These are phyloP conservation scores for Solen grandis DNA, from an alignment of 1,140 invertebrate species.

Conservation along the genomic window DNA sequence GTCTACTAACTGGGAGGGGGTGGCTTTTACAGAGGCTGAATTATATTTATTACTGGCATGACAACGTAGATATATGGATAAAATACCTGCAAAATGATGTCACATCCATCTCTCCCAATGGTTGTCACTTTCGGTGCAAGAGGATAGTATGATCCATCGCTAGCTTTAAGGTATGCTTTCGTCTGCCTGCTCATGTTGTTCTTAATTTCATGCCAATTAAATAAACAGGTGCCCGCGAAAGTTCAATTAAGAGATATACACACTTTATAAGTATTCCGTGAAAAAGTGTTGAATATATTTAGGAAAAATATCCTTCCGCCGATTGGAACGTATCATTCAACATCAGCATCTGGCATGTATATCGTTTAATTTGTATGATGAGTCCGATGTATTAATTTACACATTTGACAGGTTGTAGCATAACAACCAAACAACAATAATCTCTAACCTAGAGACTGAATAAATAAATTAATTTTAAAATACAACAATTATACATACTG, in stretches of 20 bases:
- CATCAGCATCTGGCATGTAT: no score
- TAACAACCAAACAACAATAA: constrained; percentile 68
- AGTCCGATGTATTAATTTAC: constrained; percentile 55
- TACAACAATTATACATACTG: neutral
- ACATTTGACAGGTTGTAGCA: constrained; percentile 50
- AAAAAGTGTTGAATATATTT: no score
- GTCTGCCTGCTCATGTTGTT: constrained; percentile 60
- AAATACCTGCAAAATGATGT: constrained; percentile 78
- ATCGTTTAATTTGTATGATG: no score
- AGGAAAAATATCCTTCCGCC: no score
- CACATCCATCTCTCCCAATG: constrained; percentile 80
- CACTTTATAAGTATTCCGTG: no score
- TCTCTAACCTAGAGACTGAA: constrained; percentile 65
- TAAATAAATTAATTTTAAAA: neutral
- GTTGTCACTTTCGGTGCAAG: constrained; percentile 78
- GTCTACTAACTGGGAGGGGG: no score
- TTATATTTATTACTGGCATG: no score
- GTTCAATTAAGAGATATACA: no score
- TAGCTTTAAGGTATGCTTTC: constrained; percentile 77
- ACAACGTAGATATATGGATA: no score
- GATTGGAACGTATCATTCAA: no score
- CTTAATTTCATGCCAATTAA: constrained; percentile 35
- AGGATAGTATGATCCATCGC: constrained; percentile 71
- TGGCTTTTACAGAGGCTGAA: no score
- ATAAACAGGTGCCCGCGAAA: constrained; percentile 57